phyloP scores from a whole-genome alignment of 2,888 invertebrate genomes.

The Phyto melanocephala region DNA sequence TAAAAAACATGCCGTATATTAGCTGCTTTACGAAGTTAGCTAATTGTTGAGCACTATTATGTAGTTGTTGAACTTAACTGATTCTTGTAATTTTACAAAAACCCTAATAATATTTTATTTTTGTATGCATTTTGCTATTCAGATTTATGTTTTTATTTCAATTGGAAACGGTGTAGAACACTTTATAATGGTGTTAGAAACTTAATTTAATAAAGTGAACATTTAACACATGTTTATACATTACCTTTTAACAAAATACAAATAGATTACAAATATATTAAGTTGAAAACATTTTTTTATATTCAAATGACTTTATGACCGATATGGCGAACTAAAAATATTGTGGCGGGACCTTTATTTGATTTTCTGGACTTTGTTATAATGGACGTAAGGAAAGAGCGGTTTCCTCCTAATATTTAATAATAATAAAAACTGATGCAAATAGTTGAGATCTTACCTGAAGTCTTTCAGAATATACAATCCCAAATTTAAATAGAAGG shows the following conservation, averaged over 20 bases:
- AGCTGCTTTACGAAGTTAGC: too few relatives aligned
- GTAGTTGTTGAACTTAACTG: background rate
- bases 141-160: background rate
- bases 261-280: conserved; percentile 30
- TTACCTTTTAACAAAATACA: conserved; percentile 7
- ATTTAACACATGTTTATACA: conserved; percentile 52
- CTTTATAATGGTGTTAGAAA: conserved; percentile 22
- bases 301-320: conserved; percentile 33
- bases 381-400: too few relatives aligned
- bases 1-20: too few relatives aligned
- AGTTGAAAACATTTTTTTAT: conserved; percentile 5
- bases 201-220: conserved; percentile 34
- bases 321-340: background rate
- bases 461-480: too few relatives aligned
- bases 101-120: too few relatives aligned
- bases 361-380: too few relatives aligned
- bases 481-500: too few relatives aligned
- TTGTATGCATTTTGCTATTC: background rate
- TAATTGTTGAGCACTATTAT: background rate
- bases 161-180: conserved; percentile 19
- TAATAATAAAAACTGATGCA: too few relatives aligned
- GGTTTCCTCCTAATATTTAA: too few relatives aligned
- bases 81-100: background rate
- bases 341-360: background rate
- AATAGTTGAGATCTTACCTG: too few relatives aligned